Evolutionary conservation across 2,113 vertebrate genomes (phyloP), one percentile per base, ranked within the genome.

Genomic region (Sinocyclocheilus rhinocerous): DNA sequence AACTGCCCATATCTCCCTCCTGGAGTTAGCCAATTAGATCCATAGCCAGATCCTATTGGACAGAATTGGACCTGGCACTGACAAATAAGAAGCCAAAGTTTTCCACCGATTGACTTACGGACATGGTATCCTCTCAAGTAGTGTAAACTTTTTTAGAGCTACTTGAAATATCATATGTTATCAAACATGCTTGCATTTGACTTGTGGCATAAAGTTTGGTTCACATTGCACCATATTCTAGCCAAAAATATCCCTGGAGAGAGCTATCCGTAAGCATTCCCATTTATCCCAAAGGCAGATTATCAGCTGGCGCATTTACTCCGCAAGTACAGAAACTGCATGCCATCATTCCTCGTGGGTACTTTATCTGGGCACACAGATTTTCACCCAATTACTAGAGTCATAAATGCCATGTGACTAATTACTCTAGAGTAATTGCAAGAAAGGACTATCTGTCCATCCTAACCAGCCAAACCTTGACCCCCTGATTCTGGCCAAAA

Each of bases 1-100:
- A 81, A 42, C 57, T 48, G 78, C 20, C n/a, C 55, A 61, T 63
- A 80, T 80, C 4, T 42, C 36, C 57, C 78, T 42, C 13, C 59
- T 45, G 39, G 33, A 63, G n/a, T 42, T 42, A 9, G 39, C 33
- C 78, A 24, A 63, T 80, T 80, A 80, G 36, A 80, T 12, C 13
- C 20, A 63, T 22, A 78, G 26, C 52, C 76, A 78, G 33, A 78
- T 78, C 18, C 52, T 59, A 55, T 59, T 45, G 57, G 22, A 61
- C 13, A 61, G 20, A 1, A 61, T 16, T 45, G 12, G 36, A 45
- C 1, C 11, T 61, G 76, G 52, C 9, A 0, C 11, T 22, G 5
- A 13, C 9, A 61, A 16, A 16, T 63, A 7, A 61, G 22, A 36
- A 33, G 42, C 9, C 1, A 57, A 33, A 57, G 8, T 26, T 29